Evolutionary conservation across 2,113 vertebrate species (phyloP), one percentile per base, ranked within the genome.

Genomic region (Cavia porcellus): DNA sequence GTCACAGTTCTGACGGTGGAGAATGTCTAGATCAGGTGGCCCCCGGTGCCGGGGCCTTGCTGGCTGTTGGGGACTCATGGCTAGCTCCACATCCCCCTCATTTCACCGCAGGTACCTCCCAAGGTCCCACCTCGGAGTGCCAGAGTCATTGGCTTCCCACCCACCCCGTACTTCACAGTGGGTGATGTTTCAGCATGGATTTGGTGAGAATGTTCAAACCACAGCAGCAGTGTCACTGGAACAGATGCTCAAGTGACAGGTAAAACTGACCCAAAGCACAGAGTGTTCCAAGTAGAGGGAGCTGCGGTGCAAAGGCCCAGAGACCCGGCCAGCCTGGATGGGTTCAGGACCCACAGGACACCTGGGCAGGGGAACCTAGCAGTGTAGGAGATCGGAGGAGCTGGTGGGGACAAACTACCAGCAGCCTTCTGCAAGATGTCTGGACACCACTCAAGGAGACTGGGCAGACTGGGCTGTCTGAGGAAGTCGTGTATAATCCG

Each of bases 381-480:
- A 11, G 61, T 32, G 1, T 52, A 2, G 62, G 83, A 87, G 64
- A 64, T 38, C 10, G 6, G 59, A 77, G 47, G 45, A 84, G 19
- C 24, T 30, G 20, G 32, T 12, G 28, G 35, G 72, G 30, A 42
- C 88, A 57, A n/a, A 38, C 11, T 42, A n/a, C 38, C 81, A 57
- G 70, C 66, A 80, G 80, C n/a, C 35, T 84, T 94, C 68, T 35
- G 61, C 38, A 47, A 83, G 75, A 84, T 93, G 61, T 62, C 62
- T 80, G 75, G 81, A 30, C 86, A 72, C 50, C 52, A 25, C 59
- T 92, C 61, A 47, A 86, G 74, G 66, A 20, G 35, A 92, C 14
- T 47, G 7, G 52, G 9, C 72, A 72, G 19, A 17, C 66, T 19
- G 7, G 14, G 20, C 22, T 75, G 15, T 81, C 79, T 68, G 84